Percentiles rank a stretch among this genome's conserved stretches.
These are phyloP conservation scores for Gnathonemus longibarbis DNA, from an alignment of 2,113 vertebrate species.

Conservation along the genomic window DNA sequence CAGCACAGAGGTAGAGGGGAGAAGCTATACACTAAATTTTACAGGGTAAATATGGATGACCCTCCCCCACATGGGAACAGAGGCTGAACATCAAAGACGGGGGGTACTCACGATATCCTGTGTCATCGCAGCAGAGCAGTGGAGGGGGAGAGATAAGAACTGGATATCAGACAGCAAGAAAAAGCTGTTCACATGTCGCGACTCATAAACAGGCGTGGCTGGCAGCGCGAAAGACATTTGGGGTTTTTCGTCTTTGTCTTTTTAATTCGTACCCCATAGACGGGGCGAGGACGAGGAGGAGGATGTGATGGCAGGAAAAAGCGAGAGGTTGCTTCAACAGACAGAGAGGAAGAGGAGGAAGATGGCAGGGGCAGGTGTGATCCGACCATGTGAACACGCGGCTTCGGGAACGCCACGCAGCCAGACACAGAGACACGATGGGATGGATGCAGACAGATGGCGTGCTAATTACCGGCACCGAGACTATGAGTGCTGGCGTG, in stretches of 20 bases:
- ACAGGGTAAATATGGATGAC: background rate
- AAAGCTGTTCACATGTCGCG: background rate
- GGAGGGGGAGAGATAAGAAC: background rate
- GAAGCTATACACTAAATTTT: slow-evolving; percentile 12
- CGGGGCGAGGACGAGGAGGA: background rate
- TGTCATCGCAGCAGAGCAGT: slow-evolving; percentile 28
- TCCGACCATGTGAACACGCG: background rate
- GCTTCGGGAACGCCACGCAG: background rate
- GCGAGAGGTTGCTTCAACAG: background rate
- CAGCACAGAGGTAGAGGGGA: background rate
- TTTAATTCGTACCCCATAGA: background rate
- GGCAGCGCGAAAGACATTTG: background rate
- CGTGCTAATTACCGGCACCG: background rate
- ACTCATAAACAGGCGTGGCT: background rate
- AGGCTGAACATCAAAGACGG: background rate
- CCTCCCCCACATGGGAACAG: background rate
- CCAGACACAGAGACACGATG: background rate
- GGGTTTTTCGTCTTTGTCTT: background rate
- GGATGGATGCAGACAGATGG: background rate
- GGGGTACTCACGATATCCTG: slow-evolving; percentile 85
- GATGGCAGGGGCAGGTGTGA: background rate
- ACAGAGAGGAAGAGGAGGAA: background rate
- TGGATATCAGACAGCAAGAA: background rate
- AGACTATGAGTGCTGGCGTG: background rate
- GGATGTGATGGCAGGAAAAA: slow-evolving; percentile 3